Percentiles rank a stretch among this genome's conserved stretches.
These are phyloP conservation scores for Crenichthys baileyi DNA, from an alignment of 2,797 vertebrate species.

Conservation along the genomic window DNA sequence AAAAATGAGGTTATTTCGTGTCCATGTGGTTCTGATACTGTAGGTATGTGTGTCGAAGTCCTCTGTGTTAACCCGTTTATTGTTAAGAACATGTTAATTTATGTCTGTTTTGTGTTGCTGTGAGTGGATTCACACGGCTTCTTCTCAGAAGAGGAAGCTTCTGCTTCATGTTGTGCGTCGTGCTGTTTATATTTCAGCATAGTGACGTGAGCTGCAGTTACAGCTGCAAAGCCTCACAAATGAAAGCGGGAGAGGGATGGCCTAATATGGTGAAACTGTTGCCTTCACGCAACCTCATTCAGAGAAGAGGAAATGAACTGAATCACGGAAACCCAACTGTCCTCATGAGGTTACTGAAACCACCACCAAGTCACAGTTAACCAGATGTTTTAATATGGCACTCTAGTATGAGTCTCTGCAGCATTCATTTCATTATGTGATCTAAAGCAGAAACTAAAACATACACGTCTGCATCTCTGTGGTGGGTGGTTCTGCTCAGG, in stretches of 20 bases:
- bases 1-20: neutral
- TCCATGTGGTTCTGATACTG: neutral
- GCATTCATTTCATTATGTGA: neutral
- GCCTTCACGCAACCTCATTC: slow-evolving; percentile 6
- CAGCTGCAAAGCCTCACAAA: slow-evolving; percentile 63
- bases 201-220: slow-evolving; percentile 53
- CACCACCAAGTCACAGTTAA: slow-evolving; percentile 2
- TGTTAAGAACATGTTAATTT: neutral
- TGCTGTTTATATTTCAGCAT: slow-evolving; percentile 40
- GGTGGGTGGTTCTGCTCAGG: neutral
- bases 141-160: slow-evolving; percentile 32
- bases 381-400: slow-evolving; percentile 32
- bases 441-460: neutral
- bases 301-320: slow-evolving; percentile 4
- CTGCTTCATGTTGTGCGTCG: slow-evolving; percentile 14
- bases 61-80: neutral
- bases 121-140: neutral
- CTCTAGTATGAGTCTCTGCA: slow-evolving; percentile 2
- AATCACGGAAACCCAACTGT: slow-evolving; percentile 9
- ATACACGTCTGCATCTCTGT: neutral
- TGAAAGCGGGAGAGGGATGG: slow-evolving; percentile 40
- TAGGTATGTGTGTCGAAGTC: slow-evolving; percentile 1
- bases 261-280: slow-evolving; percentile 64
- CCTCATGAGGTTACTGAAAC: slow-evolving; percentile 23
- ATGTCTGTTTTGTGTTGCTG: neutral